A percentile compares a stretch with the other conserved stretches of the same genome.
Conservation (phyloP, 2,888 invertebrate genomes). For the Nycteola revayana region DNA sequence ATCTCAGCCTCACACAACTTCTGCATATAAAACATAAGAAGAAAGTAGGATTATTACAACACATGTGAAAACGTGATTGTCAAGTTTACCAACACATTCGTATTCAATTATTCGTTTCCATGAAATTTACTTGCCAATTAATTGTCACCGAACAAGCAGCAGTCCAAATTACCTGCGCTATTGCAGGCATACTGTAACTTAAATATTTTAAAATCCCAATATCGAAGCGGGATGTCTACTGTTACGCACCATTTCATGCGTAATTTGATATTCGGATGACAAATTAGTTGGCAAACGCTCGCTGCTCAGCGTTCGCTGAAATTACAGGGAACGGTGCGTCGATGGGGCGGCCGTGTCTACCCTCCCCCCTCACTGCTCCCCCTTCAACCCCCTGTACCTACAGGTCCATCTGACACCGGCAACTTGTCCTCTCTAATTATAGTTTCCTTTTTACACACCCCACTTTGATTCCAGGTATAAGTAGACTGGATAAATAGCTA, state of each 20-base stretch:
- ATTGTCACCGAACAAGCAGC: no score
- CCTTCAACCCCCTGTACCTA: constrained; percentile 11
- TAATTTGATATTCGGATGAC: constrained; percentile 80
- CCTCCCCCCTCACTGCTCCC: constrained; percentile 26
- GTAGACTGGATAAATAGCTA: constrained; percentile 53
- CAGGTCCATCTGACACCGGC: constrained; percentile 30
- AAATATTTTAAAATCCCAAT: constrained; percentile 69
- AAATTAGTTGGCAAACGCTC: constrained; percentile 72
- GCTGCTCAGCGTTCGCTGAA: constrained; percentile 52
- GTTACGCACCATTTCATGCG: constrained; percentile 75
- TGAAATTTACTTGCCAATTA: constrained; percentile 64
- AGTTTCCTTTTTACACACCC: constrained; percentile 58
- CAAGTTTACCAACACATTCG: constrained; percentile 14
- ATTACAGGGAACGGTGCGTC: constrained; percentile 64
- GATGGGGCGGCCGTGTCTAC: constrained; percentile 21
- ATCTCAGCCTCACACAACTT: no score
- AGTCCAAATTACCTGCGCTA: constrained; percentile 55
- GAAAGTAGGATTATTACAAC: no score
- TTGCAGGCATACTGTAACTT: constrained; percentile 59
- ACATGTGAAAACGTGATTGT: no score
- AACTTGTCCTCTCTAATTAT: constrained; percentile 63
- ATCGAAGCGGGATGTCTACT: constrained; percentile 60
- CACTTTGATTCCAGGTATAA: constrained; percentile 55
- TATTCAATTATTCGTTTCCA: constrained; percentile 48
- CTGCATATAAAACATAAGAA: no score